A percentile compares a stretch with the other conserved stretches of the same genome.
These are phyloP conservation scores for Cryptomyrus ogoouensis DNA, from an alignment of 2,113 vertebrate genomes.

Conservation along the genomic window DNA sequence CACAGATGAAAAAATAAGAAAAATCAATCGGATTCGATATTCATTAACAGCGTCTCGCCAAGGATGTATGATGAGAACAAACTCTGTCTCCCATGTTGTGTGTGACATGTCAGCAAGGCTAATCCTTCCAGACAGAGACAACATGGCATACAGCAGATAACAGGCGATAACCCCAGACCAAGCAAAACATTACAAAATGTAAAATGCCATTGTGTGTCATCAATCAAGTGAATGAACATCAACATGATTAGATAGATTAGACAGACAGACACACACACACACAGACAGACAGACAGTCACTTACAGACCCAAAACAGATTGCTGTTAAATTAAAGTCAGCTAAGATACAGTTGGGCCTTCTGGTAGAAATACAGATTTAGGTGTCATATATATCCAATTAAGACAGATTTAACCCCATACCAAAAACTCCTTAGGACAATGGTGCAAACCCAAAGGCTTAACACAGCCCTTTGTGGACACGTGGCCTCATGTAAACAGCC, in stretches of 20 bases:
- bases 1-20: too few species aligned
- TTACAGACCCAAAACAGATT: not conserved
- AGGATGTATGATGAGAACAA: not conserved
- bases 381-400: not conserved
- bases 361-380: not conserved
- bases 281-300: not conserved
- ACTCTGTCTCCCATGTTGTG: not conserved
- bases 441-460: too few species aligned
- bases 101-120: not conserved
- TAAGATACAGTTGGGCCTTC: not conserved
- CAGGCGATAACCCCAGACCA: not conserved
- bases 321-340: not conserved
- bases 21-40: not conserved
- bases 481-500: conserved; percentile 1
- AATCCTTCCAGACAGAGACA: not conserved
- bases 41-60: not conserved
- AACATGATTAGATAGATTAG: not conserved
- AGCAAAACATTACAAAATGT: not conserved
- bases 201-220: not conserved
- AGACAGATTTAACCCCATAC: not conserved
- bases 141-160: not conserved
- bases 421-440: not conserved
- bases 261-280: too few species aligned
- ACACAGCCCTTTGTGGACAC: not conserved
- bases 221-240: not conserved